A percentile compares a stretch with the other conserved stretches of the same genome.
These are phyloP conservation scores for Dusona sp. DNA, from an alignment of 2,888 invertebrate genomes.

Conservation along the genomic window DNA sequence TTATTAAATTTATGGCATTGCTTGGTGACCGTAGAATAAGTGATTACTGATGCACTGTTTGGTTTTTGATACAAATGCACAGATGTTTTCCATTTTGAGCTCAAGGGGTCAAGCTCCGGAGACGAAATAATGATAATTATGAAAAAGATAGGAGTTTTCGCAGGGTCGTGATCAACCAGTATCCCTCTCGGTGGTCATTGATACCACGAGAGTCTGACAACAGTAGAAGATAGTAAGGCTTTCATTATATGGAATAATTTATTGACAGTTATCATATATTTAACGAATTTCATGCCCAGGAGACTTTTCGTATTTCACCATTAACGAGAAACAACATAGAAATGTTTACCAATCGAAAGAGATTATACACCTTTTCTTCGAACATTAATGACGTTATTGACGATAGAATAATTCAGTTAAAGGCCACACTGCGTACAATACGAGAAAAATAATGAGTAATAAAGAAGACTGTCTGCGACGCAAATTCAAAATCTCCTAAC, in stretches of 20 bases:
- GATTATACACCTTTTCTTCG: constrained; percentile 25
- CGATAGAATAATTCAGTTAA: constrained; percentile 17
- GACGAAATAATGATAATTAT: constrained; percentile 42
- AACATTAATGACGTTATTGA: constrained; percentile 32
- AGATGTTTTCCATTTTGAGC: not conserved
- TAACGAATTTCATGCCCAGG: constrained; percentile 43
- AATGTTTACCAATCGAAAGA: constrained; percentile 7
- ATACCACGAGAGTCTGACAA: constrained; percentile 22
- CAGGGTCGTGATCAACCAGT: constrained; percentile 7
- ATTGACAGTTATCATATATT: constrained; percentile 58
- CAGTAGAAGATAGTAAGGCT: constrained; percentile 8
- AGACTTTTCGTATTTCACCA: constrained; percentile 14
- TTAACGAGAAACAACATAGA: constrained; percentile 9
- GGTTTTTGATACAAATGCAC: not conserved
- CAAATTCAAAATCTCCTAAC: constrained; percentile 42
- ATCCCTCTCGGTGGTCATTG: constrained; percentile 7
- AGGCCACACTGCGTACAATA: constrained; percentile 48
- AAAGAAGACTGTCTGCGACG: constrained; percentile 35
- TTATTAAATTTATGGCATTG: not conserved
- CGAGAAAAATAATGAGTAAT: constrained; percentile 19
- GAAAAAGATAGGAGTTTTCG: not conserved
- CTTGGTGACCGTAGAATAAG: not conserved
- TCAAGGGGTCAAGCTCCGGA: constrained; percentile 11
- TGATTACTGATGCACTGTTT: not conserved
- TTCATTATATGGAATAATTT: constrained; percentile 61